Evolutionary conservation across 2,888 invertebrate genomes (phyloP).

Genomic region (Sphaeridia pumilis): DNA sequence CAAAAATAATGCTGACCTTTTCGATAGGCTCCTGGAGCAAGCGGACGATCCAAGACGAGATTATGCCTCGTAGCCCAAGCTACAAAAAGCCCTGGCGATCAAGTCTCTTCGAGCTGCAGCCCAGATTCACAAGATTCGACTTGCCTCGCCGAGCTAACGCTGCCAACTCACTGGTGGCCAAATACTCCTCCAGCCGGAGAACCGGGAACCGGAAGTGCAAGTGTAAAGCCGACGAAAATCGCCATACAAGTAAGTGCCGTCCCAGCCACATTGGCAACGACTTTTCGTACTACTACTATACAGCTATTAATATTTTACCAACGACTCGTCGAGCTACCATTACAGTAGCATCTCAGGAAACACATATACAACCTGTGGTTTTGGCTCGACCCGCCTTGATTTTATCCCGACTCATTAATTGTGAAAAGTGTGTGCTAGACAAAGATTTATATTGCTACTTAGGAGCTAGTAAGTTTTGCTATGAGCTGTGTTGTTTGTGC

Average conservation of each 20-base stretch:
- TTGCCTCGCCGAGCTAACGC: constrained; percentile 73
- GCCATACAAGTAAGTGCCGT: constrained; percentile 32
- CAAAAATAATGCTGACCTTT: constrained; percentile 2
- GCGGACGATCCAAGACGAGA: constrained; percentile 33
- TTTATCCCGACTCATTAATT: no score
- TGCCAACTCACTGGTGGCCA: constrained; percentile 88
- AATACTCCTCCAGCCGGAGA: constrained; percentile 48
- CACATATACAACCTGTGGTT: no score
- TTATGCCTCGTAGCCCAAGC: constrained; percentile 38
- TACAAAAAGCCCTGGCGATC: constrained; percentile 34
- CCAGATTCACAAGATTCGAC: constrained; percentile 87
- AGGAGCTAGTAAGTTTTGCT: no score
- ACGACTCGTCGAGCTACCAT: no score
- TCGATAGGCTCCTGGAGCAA: background rate
- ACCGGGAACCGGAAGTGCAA: constrained; percentile 40
- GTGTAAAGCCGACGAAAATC: constrained; percentile 35
- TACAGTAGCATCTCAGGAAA: no score
- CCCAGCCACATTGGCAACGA: no score
- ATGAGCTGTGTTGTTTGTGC: no score
- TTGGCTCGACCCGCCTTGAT: no score
- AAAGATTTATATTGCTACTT: no score
- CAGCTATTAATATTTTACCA: no score
- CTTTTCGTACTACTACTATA: no score
- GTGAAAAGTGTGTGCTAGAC: no score
- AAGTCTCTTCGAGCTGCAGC: constrained; percentile 75